Evolutionary conservation across 2,113 vertebrate species (phyloP).

Genomic region (Pelmatolapia mariae): DNA sequence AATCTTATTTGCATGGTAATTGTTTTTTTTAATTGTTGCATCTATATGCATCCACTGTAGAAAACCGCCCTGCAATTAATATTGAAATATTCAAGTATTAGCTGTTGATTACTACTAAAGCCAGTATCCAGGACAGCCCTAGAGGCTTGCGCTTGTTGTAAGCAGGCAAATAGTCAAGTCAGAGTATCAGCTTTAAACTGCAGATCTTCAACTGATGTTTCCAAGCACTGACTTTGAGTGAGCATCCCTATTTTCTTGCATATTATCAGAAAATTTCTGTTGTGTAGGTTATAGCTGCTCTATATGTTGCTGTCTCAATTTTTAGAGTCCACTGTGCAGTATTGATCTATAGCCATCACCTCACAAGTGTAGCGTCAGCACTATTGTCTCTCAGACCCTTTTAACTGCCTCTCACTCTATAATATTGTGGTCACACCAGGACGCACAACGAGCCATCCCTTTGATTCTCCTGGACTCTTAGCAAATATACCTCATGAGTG

Average conservation of each 20-base stretch:
- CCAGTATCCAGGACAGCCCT: background rate
- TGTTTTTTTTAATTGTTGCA: background rate
- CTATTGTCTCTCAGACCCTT: slow-evolving; percentile 81
- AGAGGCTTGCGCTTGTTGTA: background rate
- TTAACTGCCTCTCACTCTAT: slow-evolving; percentile 81
- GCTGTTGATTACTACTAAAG: background rate
- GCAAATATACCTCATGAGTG: background rate
- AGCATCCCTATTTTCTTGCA: background rate
- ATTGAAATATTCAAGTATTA: background rate
- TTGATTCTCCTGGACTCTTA: background rate
- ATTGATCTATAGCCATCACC: slow-evolving; percentile 68
- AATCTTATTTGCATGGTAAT: background rate
- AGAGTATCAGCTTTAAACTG: background rate
- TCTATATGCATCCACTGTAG: background rate
- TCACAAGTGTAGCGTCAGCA: slow-evolving; percentile 68
- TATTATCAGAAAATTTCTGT: background rate
- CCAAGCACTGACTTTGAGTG: background rate
- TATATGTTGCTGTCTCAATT: background rate
- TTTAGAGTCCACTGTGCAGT: slow-evolving; percentile 14
- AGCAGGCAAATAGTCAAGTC: background rate
- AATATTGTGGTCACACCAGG: slow-evolving; percentile 38
- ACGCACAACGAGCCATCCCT: background rate
- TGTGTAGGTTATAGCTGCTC: background rate
- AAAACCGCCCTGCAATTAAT: background rate
- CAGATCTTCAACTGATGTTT: background rate